phyloP scores from a whole-genome alignment of 1,140 invertebrate genomes.

The Drosophila seguyi region DNA sequence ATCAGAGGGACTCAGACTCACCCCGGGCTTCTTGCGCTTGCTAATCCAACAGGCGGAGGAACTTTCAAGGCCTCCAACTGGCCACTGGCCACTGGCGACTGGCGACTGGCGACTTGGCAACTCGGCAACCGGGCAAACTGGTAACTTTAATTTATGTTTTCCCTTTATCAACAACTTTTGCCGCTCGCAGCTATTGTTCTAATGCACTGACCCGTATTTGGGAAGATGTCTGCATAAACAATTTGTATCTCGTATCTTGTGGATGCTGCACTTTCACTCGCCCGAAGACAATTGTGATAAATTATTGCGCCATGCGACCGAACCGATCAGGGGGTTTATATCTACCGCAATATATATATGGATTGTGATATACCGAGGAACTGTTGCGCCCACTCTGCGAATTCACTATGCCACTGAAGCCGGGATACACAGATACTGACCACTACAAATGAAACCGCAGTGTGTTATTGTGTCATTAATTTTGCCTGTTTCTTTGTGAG shows the following conservation, averaged over 20 bases:
- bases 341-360: background rate
- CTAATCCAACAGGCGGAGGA: slow-evolving; percentile 62
- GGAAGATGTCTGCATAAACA: slow-evolving; percentile 55
- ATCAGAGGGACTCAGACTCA: slow-evolving; percentile 55
- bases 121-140: background rate
- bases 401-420: slow-evolving; percentile 8
- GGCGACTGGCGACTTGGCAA: background rate
- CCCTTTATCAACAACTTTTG: slow-evolving; percentile 40
- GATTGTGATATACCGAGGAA: slow-evolving; percentile 5
- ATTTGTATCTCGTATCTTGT: slow-evolving; percentile 59
- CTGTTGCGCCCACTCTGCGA: slow-evolving; percentile 15
- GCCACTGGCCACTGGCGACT: background rate
- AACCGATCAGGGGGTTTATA: slow-evolving; percentile 1
- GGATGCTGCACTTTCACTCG: slow-evolving; percentile 59
- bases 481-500: slow-evolving; percentile 27
- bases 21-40: slow-evolving; percentile 38
- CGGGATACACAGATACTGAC: slow-evolving; percentile 30
- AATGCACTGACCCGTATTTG: slow-evolving; percentile 59
- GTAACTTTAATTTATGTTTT: slow-evolving; percentile 64
- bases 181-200: slow-evolving; percentile 58
- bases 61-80: slow-evolving; percentile 42
- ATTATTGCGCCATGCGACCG: slow-evolving; percentile 65
- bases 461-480: slow-evolving; percentile 72
- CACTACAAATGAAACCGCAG: slow-evolving; percentile 64
- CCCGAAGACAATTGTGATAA: slow-evolving; percentile 75